Base-by-base conservation (phyloP, 2,888 invertebrate species). In the Melangyna quadrimaculata region DNA sequence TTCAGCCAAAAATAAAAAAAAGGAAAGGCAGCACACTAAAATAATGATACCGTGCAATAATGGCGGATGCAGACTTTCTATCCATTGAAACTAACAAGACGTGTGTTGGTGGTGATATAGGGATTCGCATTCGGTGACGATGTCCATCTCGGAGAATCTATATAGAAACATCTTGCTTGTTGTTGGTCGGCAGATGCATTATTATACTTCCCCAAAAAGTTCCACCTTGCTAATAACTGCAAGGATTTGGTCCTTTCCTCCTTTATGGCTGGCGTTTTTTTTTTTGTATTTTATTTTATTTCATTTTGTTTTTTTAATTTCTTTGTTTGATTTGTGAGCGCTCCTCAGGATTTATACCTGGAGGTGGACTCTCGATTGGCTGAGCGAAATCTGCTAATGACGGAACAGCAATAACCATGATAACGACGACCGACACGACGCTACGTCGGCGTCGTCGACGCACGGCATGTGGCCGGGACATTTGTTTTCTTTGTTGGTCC, bases 191-290 rank as follows among this genome's bases (percentile, higher is more conserved):
- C 84, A 84, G 84, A 80, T 84, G 84, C 61, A 63, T 55, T 45
- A 40, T 19, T 37, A 14, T 45, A 4, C 29, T 74, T 57, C n/a
- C 45, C 17, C 3, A 12, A n/a, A n/a, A 37, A 70, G 79, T 74
- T 74, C 71, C 84, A 84, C 80, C 84, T 84, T 84, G 84, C 80
- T 78, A 82, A 82, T 82, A 78, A 63, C 69, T 69, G 72, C 69
- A 77, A 69, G 84, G 84, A 84, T 84, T 84, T 84, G 80, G 71
- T 84, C 79, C 80, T 79, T 80, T 70, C 32, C 48, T 71, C 63
- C 57, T 71, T 27, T n/a, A n/a, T 59, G 48, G 17, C 32, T 24
- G 12, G 1, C 14, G 1, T 24, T 51, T 51, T 51, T 48, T 0
- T 27, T 27, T 8, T 43, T 43, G 17, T 8, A n/a, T n/a, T n/a